These are phyloP conservation scores for Mercenaria mercenaria DNA, from an alignment of 1,140 invertebrate species.

Conservation along the genomic window DNA sequence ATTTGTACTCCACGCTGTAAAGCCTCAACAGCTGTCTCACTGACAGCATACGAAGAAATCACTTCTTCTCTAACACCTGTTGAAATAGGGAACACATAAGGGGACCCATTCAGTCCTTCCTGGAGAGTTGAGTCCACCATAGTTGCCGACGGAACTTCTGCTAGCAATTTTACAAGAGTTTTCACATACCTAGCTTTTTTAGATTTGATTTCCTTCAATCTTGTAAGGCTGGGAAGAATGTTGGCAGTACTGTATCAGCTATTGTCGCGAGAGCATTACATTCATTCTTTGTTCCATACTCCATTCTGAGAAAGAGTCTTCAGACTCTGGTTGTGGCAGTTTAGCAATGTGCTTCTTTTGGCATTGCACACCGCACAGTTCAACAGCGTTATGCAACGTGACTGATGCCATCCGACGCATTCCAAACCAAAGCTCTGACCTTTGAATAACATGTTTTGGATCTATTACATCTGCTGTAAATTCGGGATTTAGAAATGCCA, in stretches of 20 bases:
- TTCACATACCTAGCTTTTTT: neutral
- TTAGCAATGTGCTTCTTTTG: slow-evolving; percentile 4
- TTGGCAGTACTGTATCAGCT: slow-evolving; percentile 30
- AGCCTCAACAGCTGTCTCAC: too few species aligned
- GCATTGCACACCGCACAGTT: neutral
- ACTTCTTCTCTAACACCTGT: too few species aligned
- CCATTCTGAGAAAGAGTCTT: neutral
- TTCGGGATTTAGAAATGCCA: too few species aligned
- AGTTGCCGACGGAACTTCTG: slow-evolving; percentile 20
- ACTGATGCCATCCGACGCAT: neutral
- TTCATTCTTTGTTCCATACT: slow-evolving; percentile 47
- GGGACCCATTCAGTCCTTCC: too few species aligned
- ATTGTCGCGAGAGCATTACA: slow-evolving; percentile 46
- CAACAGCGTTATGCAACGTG: slow-evolving; percentile 23
- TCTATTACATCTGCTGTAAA: too few species aligned
- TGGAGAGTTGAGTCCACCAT: too few species aligned
- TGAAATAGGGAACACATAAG: too few species aligned
- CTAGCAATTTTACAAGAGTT: slow-evolving; percentile 37
- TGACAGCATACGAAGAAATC: too few species aligned
- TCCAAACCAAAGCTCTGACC: neutral
- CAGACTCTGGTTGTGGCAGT: neutral
- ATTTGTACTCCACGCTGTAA: too few species aligned
- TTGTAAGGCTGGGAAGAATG: neutral
- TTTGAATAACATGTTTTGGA: too few species aligned
- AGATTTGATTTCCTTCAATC: neutral